Percentiles rank a stretch among this genome's conserved stretches.
phyloP scores from a whole-genome alignment of 2,888 invertebrate genomes.

The Metacarcinus magister region DNA sequence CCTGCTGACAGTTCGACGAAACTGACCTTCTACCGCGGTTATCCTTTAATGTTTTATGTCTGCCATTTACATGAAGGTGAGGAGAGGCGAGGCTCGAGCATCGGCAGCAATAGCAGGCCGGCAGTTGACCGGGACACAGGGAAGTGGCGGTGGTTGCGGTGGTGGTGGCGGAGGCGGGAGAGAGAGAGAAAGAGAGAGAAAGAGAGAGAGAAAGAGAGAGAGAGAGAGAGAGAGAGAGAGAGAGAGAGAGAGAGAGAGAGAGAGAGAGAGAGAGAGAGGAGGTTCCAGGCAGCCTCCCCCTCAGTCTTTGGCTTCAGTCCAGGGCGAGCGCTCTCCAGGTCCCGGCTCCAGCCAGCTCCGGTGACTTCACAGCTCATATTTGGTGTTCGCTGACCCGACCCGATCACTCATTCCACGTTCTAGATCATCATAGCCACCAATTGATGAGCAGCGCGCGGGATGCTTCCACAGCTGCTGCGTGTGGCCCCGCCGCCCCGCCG shows the following conservation, averaged over 20 bases:
- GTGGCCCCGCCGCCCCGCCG: slow-evolving; percentile 36
- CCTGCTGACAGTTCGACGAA: neutral
- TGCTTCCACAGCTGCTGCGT: slow-evolving; percentile 22
- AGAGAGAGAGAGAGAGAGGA: neutral
- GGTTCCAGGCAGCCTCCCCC: slow-evolving; percentile 69
- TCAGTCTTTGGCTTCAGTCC: slow-evolving; percentile 73
- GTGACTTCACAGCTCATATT: neutral
- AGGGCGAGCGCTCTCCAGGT: slow-evolving; percentile 69
- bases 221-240: slow-evolving; percentile 54
- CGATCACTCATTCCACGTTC: neutral
- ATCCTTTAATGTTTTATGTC: slow-evolving; percentile 47
- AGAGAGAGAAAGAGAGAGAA: slow-evolving; percentile 26
- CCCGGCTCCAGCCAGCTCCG: slow-evolving; percentile 61
- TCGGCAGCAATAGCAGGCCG: slow-evolving; percentile 17
- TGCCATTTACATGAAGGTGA: slow-evolving; percentile 34
- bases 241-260: neutral
- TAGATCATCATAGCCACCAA: neutral
- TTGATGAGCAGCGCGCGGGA: slow-evolving; percentile 32
- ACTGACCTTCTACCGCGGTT: slow-evolving; percentile 43
- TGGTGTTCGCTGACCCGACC: slow-evolving; percentile 14
- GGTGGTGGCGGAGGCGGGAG: neutral
- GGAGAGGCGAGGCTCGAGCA: neutral
- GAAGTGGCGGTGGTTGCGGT: neutral
- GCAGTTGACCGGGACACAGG: slow-evolving; percentile 37
- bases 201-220: slow-evolving; percentile 55